Evolutionary conservation across 2,113 vertebrate genomes (phyloP).

Genomic region (Romanogobio albipinnatus): DNA sequence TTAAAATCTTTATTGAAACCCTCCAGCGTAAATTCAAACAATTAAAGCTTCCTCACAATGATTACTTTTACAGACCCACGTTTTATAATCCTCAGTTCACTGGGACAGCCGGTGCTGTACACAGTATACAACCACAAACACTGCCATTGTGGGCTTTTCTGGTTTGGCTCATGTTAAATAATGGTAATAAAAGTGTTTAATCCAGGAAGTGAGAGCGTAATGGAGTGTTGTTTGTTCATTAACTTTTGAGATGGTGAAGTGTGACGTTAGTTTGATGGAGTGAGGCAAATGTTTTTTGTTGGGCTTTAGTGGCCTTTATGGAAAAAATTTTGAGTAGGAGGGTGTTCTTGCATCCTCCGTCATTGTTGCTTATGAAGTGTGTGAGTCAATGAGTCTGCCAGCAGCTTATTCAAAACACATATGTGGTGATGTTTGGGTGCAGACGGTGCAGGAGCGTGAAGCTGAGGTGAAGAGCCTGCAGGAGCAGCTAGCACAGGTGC

Average conservation of each 20-base stretch:
- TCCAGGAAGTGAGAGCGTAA: conserved; percentile 63
- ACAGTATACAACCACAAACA: neutral
- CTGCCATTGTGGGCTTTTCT: neutral
- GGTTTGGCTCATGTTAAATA: conserved; percentile 77
- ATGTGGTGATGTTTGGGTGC: conserved; percentile 26
- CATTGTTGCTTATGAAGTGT: neutral
- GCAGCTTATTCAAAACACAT: neutral
- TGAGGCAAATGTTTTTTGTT: neutral
- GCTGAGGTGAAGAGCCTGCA: conserved; percentile 82
- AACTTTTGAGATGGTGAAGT: neutral
- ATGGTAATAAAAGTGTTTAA: conserved; percentile 59
- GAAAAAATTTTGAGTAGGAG: neutral
- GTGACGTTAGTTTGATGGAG: neutral
- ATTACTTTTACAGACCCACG: conserved; percentile 5
- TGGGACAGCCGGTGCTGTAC: neutral
- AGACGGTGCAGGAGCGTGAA: conserved; percentile 88
- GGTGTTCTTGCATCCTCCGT: neutral
- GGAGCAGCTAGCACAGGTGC: conserved; percentile 84
- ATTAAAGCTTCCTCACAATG: neutral
- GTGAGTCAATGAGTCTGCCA: neutral
- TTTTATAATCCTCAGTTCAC: neutral
- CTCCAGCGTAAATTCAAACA: neutral
- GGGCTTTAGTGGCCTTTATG: neutral
- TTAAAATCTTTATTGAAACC: neutral
- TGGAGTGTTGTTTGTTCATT: conserved; percentile 8